These are phyloP conservation scores for Myotis myotis DNA, from an alignment of 2,797 vertebrate genomes.

Conservation along the genomic window DNA sequence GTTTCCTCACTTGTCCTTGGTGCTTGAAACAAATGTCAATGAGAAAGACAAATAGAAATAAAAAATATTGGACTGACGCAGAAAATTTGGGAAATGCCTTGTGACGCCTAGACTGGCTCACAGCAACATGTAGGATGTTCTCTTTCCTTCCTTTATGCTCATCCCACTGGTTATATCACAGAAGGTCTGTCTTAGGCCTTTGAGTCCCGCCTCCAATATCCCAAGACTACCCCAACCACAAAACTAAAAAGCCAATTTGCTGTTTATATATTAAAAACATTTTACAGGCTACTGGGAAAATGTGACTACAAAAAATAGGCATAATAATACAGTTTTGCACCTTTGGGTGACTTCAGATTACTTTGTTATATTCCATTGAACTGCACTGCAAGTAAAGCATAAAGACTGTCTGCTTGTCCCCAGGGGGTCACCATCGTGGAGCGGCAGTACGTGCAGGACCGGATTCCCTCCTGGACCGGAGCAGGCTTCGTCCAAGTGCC, in stretches of 20 bases:
- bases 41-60: neutral
- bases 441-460: slow-evolving; percentile 90
- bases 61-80: neutral
- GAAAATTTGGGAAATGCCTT: neutral
- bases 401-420: neutral
- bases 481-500: slow-evolving; percentile 94
- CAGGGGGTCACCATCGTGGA: slow-evolving; percentile 91
- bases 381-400: neutral
- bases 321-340: rapidly evolving
- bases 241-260: neutral
- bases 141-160: neutral
- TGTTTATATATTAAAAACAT: neutral
- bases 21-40: neutral
- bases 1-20: neutral
- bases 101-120: neutral
- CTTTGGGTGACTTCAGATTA: neutral
- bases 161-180: neutral
- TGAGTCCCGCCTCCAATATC: neutral
- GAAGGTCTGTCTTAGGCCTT: neutral
- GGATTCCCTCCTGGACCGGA: slow-evolving; percentile 95
- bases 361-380: neutral
- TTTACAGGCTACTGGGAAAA: neutral
- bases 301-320: neutral
- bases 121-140: neutral
- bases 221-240: neutral